phyloP scores from a whole-genome alignment of 2,113 vertebrate species.

The Catagonus wagneri region DNA sequence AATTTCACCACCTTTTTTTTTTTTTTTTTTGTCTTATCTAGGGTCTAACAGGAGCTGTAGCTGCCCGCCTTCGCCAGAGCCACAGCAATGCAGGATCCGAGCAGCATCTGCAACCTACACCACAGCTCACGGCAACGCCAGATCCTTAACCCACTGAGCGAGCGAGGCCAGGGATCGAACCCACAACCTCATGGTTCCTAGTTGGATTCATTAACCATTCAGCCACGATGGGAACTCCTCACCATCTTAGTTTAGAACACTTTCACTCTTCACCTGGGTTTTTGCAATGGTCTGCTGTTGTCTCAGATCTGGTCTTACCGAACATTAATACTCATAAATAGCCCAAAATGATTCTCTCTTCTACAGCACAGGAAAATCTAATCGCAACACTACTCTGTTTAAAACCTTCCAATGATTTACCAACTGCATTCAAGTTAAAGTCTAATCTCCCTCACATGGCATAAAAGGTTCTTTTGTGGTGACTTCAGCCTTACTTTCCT shows the following conservation, averaged over 20 bases:
- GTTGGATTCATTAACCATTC: too few species aligned
- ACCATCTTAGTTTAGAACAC: background rate
- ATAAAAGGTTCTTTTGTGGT: background rate
- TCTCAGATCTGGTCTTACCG: background rate
- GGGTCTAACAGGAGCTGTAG: too few species aligned
- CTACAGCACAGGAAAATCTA: constrained; percentile 1
- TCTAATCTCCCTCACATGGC: background rate
- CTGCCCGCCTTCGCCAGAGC: too few species aligned
- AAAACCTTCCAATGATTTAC: constrained; percentile 26
- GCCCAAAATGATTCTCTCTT: background rate
- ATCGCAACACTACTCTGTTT: background rate
- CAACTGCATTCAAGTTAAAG: background rate
- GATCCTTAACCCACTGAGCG: too few species aligned
- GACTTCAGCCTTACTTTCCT: background rate
- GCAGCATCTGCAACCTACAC: too few species aligned
- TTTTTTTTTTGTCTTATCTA: too few species aligned
- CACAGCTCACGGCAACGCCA: too few species aligned
- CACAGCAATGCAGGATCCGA: too few species aligned
- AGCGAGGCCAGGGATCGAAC: too few species aligned
- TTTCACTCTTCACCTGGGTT: background rate
- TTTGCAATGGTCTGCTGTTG: background rate
- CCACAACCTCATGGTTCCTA: too few species aligned
- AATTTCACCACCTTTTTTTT: background rate
- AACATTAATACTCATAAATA: constrained; percentile 17
- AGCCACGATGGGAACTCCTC: too few species aligned